Conservation (phyloP, 1,140 invertebrate genomes). For the Atopsyche davidsoni region DNA sequence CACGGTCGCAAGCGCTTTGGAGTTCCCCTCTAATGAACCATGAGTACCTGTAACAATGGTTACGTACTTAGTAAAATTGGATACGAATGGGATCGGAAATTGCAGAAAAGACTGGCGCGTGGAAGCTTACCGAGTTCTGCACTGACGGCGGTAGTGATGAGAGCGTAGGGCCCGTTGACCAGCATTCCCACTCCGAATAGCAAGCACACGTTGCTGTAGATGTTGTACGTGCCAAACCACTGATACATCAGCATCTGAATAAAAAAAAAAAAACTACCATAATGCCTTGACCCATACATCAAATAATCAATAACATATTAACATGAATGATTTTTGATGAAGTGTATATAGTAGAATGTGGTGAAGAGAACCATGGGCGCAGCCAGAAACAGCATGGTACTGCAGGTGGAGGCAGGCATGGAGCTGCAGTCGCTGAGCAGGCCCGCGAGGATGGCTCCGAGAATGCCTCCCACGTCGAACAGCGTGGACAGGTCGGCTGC, state of each 20-base stretch:
- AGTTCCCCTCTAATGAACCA: constrained; percentile 72
- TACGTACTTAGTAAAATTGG: not conserved
- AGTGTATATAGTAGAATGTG: not conserved
- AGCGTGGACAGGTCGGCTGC: constrained; percentile 83
- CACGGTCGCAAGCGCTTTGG: constrained; percentile 89
- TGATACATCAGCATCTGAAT: constrained; percentile 75
- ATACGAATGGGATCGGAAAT: not conserved
- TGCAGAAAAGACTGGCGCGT: constrained; percentile 10
- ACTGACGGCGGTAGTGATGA: constrained; percentile 94
- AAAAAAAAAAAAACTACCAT: constrained; percentile 25
- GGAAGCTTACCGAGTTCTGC: constrained; percentile 73
- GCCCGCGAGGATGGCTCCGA: constrained; percentile 86
- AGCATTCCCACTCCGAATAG: constrained; percentile 73
- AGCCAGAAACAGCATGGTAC: constrained; percentile 71
- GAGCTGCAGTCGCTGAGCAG: constrained; percentile 75
- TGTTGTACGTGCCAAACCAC: constrained; percentile 56
- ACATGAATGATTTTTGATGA: not conserved
- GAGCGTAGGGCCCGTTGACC: constrained; percentile 91
- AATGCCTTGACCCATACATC: not conserved
- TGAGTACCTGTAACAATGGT: constrained; percentile 56
- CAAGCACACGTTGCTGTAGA: constrained; percentile 60
- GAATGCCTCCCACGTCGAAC: constrained; percentile 87
- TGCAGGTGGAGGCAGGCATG: constrained; percentile 80
- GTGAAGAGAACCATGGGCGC: constrained; percentile 69
- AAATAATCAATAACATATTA: constrained; percentile 2